Base-by-base conservation (phyloP, 2,113 vertebrate species). In the Hypomesus transpacificus region DNA sequence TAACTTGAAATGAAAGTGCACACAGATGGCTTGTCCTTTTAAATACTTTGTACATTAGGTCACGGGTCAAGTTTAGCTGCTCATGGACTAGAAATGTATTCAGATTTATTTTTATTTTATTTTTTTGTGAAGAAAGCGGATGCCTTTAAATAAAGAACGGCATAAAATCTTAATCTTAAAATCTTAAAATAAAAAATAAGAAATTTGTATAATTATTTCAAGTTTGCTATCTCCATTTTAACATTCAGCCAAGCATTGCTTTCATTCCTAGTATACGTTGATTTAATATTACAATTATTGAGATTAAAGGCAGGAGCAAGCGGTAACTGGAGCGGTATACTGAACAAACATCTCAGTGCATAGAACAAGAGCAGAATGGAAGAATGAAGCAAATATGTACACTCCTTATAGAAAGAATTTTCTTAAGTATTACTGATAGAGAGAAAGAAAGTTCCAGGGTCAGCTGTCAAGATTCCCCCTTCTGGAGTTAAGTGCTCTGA, bases 371-470 rank as follows among this genome's bases (percentile, higher is more conserved):
- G 14, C 17, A 31, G 28, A 60, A 26, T 64, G 21, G 73, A 86
- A 76, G 68, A 63, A 68, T 76, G 51, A 14, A 46, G 50, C 75
- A 56, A 68, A 50, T 70, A 22, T 24, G 13, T 73, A 18, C 71
- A 50, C 22, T 68, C 59, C 11, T 39, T 8, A 46, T 56, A 24
- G 39, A 17, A 64, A 22, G 53, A 20, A 69, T 64, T n/a, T 46
- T 34, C 39, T 62, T 24, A 82, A 84, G 70, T 80, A 77, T 75
- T 68, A 67, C 69, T 69, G 51, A 66, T 22, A n/a, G 34, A 62
- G 66, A 80, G 18, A 56, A 76, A 74, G 34, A 64, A 79, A 28
- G 68, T 18, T 31, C 76, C 50, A 52, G 39, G 13, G 53, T 46
- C n/a, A 66, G 26, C 50, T 20, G 16, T 21, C 14, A 75, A 9